These are phyloP conservation scores for Dichetophora obliterata DNA, from an alignment of 2,888 invertebrate genomes.

Conservation along the genomic window DNA sequence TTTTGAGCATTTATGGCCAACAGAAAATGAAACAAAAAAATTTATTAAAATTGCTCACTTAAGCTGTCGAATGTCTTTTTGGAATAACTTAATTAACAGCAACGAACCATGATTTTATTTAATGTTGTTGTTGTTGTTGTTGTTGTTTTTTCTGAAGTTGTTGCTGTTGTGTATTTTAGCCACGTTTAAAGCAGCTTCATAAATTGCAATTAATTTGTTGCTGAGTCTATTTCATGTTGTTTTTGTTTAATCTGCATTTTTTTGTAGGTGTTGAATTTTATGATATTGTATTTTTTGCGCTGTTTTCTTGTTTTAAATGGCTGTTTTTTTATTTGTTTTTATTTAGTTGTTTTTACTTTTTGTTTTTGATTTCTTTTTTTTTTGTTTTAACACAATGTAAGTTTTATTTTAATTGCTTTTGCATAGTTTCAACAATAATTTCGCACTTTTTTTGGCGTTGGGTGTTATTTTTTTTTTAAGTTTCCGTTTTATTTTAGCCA, in stretches of 20 bases:
- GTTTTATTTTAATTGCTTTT: too few species aligned
- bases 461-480: too few species aligned
- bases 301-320: not conserved
- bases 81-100: constrained; percentile 27
- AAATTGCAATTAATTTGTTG: constrained; percentile 37
- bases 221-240: not conserved
- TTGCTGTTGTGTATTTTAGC: not conserved
- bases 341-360: not conserved
- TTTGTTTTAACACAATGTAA: too few species aligned
- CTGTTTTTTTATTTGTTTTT: not conserved
- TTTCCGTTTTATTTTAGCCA: too few species aligned
- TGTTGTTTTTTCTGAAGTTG: not conserved
- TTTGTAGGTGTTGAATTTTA: constrained; percentile 7
- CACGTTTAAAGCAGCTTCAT: constrained; percentile 17
- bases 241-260: constrained; percentile 3
- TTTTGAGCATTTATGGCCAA: not conserved
- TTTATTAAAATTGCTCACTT: not conserved
- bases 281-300: not conserved
- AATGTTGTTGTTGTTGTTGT: not conserved
- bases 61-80: not conserved
- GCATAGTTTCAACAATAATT: too few species aligned
- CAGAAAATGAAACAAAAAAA: not conserved
- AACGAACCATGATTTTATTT: not conserved
- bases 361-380: too few species aligned
- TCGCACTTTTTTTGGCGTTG: too few species aligned